Evolutionary conservation across 1,140 invertebrate species (phyloP), one percentile per base, ranked within the genome.

Genomic region (Pogonomyrmex barbatus): DNA sequence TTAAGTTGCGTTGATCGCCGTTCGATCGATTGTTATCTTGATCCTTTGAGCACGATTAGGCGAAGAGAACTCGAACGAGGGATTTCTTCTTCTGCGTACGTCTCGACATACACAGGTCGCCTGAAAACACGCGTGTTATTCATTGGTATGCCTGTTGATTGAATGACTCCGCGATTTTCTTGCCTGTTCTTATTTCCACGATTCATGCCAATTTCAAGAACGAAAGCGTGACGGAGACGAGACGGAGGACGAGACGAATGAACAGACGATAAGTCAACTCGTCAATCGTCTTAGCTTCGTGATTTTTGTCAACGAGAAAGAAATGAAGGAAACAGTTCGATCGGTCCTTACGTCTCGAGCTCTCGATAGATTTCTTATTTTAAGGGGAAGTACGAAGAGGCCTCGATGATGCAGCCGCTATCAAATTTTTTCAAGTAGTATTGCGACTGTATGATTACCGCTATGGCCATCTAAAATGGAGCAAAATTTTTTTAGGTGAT

Each of bases 181-280:
- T 86, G 83, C 77, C 83, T 58, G 65, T 33, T 91, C 86, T 88
- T 78, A 58, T 54, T 88, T 84, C 68, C 63, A 86, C 56, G 77
- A 78, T n/a, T 65, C 33, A 76, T 45, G 39, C 63, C 65, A 60
- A n/a, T 67, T 60, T 84, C 67, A 63, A 63, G 45, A n/a, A 54
- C 24, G 9, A n/a, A n/a, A 14, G 4, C 14, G n/a, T 39, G 24
- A 56, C 39, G 52, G 30, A 47, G 45, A 30, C 67, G 47, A 45
- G 63, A 75, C 30, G 67, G 30, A 10, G 30, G 62, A 54, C 50
- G 24, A 42, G 1, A 10, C 17, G 45, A 33, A 47, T 1, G 76
- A 67, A 17, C 36, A 45, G 39, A 50, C 36, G 10, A 45, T 78
- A 60, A 63, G 54, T 4, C 56, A 6, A 33, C 50, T 39, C 30